These are phyloP conservation scores for Synanthedon formicaeformis DNA, from an alignment of 2,888 invertebrate species.

Conservation along the genomic window DNA sequence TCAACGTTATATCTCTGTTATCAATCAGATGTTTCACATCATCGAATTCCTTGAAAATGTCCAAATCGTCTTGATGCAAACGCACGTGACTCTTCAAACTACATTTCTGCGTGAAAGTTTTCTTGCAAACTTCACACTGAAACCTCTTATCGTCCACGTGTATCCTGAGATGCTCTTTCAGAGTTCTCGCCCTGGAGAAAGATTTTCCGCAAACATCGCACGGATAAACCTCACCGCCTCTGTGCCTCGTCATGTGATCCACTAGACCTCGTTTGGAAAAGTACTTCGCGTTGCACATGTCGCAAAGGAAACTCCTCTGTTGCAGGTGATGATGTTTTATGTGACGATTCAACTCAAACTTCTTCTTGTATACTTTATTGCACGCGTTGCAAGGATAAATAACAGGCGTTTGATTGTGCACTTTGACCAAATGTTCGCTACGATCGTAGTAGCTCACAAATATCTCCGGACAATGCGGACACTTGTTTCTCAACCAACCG, in stretches of 20 bases:
- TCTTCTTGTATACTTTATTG: conserved; percentile 55
- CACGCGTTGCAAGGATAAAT: conserved; percentile 58
- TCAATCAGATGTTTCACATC: conserved; percentile 61
- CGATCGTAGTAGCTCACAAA: conserved; percentile 60
- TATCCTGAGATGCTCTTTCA: conserved; percentile 46
- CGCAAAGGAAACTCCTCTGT: conserved; percentile 49
- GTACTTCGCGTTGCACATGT: conserved; percentile 55
- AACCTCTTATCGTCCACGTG: conserved; percentile 49
- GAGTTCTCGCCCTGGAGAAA: conserved; percentile 37
- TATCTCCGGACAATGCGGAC: conserved; percentile 53
- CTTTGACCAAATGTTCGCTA: conserved; percentile 50
- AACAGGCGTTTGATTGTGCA: conserved; percentile 43
- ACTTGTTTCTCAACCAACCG: conserved; percentile 62
- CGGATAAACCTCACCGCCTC: conserved; percentile 35
- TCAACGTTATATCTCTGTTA: conserved; percentile 53
- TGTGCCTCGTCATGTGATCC: conserved; percentile 46
- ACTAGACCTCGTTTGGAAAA: conserved; percentile 52
- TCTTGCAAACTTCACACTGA: conserved; percentile 55
- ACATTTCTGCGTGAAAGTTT: conserved; percentile 55
- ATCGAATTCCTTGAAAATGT: conserved; percentile 62
- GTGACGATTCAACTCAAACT: conserved; percentile 54
- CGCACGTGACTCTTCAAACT: conserved; percentile 53
- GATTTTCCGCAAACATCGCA: conserved; percentile 51
- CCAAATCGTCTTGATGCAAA: conserved; percentile 55
- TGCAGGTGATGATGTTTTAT: conserved; percentile 59